phyloP scores from a whole-genome alignment of 2,797 vertebrate genomes.

The Aeoliscus strigatus region DNA sequence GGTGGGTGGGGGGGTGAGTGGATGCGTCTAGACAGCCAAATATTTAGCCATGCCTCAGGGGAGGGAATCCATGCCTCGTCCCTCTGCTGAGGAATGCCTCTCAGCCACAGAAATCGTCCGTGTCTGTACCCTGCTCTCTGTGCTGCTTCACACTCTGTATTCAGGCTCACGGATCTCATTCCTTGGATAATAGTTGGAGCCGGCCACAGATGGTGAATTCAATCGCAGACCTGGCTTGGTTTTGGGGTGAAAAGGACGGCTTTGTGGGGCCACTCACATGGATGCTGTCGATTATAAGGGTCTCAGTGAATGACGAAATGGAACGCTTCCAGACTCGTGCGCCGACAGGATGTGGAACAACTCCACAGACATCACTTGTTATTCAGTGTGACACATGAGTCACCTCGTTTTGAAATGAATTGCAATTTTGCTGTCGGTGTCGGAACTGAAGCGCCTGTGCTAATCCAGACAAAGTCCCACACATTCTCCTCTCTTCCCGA shows the following conservation, averaged over 20 bases:
- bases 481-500: slow-evolving; percentile 40
- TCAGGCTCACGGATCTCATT: slow-evolving; percentile 84
- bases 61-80: slow-evolving; percentile 48
- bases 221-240: slow-evolving; percentile 70
- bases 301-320: slow-evolving; percentile 31
- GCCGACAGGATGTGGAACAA: slow-evolving; percentile 24
- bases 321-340: slow-evolving; percentile 40
- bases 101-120: slow-evolving; percentile 56
- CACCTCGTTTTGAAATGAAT: slow-evolving; percentile 42
- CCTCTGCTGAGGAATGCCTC: slow-evolving; percentile 42
- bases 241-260: slow-evolving; percentile 55
- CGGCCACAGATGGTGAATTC: slow-evolving; percentile 77
- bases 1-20: slow-evolving; percentile 56
- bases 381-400: slow-evolving; percentile 44
- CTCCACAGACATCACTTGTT: slow-evolving; percentile 33
- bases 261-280: slow-evolving; percentile 51
- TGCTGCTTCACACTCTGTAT: slow-evolving; percentile 69
- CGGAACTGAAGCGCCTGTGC: slow-evolving; percentile 19
- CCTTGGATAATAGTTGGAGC: slow-evolving; percentile 80
- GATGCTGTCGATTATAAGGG: slow-evolving; percentile 49
- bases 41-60: slow-evolving; percentile 74
- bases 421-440: slow-evolving; percentile 35
- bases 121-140: slow-evolving; percentile 47
- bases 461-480: slow-evolving; percentile 20
- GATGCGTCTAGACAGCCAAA: slow-evolving; percentile 74